phyloP scores from a whole-genome alignment of 1,140 invertebrate species.

The Orussus abietinus region DNA sequence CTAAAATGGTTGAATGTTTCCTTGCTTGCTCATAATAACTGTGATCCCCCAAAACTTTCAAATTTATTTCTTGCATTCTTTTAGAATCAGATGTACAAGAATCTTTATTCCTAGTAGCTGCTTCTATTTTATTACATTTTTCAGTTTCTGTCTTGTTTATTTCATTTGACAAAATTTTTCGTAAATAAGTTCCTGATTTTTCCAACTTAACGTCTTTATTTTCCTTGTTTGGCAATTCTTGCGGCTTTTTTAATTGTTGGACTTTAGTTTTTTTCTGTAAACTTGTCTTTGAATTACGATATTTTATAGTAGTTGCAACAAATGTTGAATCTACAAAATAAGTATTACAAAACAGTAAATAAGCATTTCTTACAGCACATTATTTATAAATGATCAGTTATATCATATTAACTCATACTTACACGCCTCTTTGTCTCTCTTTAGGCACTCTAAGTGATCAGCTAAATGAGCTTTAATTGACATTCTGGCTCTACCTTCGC shows the following conservation, averaged over 20 bases:
- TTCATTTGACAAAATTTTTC: slow-evolving; percentile 42
- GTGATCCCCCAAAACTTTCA: slow-evolving; percentile 42
- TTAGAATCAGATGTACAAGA: no score
- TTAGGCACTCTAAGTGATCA: slow-evolving; percentile 51
- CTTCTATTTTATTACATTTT: no score
- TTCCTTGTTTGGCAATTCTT: slow-evolving; percentile 46
- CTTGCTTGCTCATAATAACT: slow-evolving; percentile 46
- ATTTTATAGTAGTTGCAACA: slow-evolving; percentile 31
- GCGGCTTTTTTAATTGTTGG: slow-evolving; percentile 34
- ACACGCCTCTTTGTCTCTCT: slow-evolving; percentile 40
- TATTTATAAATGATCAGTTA: no score
- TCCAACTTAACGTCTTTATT: slow-evolving; percentile 41
- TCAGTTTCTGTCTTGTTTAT: no score
- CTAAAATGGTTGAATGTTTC: slow-evolving; percentile 22
- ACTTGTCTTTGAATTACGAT: slow-evolving; percentile 32
- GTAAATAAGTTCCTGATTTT: slow-evolving; percentile 43
- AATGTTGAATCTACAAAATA: slow-evolving; percentile 36
- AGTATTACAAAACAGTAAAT: slow-evolving; percentile 13
- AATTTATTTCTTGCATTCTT: slow-evolving; percentile 25
- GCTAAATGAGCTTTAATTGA: slow-evolving; percentile 56
- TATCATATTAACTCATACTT: slow-evolving; percentile 23
- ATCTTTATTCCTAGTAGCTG: no score
- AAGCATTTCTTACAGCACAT: no score
- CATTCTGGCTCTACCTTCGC: slow-evolving; percentile 55
- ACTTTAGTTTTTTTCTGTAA: slow-evolving; percentile 33